Base-by-base conservation (phyloP, 2,888 invertebrate genomes). In the Sinopyrophorus schimmeli region DNA sequence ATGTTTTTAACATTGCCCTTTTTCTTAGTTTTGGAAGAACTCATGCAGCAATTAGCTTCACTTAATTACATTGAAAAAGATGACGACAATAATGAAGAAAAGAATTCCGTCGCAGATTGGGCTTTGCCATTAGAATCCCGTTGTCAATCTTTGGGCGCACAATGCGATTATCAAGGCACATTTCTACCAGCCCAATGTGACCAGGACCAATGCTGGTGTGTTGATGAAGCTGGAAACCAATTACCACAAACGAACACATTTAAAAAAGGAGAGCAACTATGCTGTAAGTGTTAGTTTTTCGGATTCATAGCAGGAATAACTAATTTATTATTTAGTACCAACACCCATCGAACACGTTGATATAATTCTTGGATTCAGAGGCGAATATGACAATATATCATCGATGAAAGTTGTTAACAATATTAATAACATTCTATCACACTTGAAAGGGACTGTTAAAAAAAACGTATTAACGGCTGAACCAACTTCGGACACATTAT, bases 171-270 rank as follows among this genome's bases (percentile, higher is more conserved):
- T 1, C 79, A 81, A 51, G 89, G 88, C 0, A 79, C 82, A 56
- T 91, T 90, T 70, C 74, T 82, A 1, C 83, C 91, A 1, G 84
- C 82, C 0, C 91, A 91, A 64, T 91, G 91, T 64, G 81, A 82
- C 12, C 71, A 74, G n/a, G 75, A 77, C 38, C 79, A 81, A 16
- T 91, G 91, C 68, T 91, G 91, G 90, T 92, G 92, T 69, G 90
- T 91, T 2, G 90, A 92, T 69, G 89, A 89, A 48, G 89, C 89
- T 1, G 87, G 87, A 16, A 86, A 86, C 66, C 85, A 85, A 62
- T 64, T 86, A 12, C 76, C 80, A 6, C 76, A 80, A 7, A 79
- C 82, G 0, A 79, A 79, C 51, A 79, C 82, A 5, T 86, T 86
- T 63, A 68, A 73, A 9, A 76, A 73, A 64, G 84, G 82, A 18